phyloP scores from a whole-genome alignment of 2,797 vertebrate genomes.

The Phoebastria nigripes region DNA sequence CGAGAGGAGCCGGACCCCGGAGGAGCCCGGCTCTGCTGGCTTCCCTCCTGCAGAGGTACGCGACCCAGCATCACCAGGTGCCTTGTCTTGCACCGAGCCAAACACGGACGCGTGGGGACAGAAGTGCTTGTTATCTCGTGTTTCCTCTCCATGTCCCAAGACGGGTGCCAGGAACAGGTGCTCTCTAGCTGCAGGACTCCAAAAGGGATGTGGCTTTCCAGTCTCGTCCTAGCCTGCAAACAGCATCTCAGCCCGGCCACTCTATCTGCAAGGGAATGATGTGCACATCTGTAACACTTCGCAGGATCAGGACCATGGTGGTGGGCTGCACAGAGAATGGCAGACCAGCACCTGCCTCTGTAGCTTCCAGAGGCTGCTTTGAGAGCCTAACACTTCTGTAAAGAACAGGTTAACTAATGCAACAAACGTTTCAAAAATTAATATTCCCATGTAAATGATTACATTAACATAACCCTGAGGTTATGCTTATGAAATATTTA shows the following conservation, averaged over 20 bases:
- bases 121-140: rapidly evolving
- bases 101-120: rapidly evolving
- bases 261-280: rapidly evolving
- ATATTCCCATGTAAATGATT: neutral
- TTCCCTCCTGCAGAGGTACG: neutral
- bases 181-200: neutral
- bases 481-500: neutral
- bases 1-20: neutral
- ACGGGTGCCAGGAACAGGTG: neutral
- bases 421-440: neutral
- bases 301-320: neutral
- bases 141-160: neutral
- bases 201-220: neutral
- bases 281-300: rapidly evolving
- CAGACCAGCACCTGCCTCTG: neutral
- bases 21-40: neutral
- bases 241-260: rapidly evolving
- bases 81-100: neutral
- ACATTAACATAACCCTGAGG: neutral
- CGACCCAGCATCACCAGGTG: neutral
- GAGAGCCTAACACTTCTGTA: neutral
- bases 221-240: rapidly evolving
- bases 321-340: neutral
- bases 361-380: neutral
- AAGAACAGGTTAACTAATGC: neutral